phyloP scores from a whole-genome alignment of 2,797 vertebrate genomes.

The Neosilurus hyrtlii region DNA sequence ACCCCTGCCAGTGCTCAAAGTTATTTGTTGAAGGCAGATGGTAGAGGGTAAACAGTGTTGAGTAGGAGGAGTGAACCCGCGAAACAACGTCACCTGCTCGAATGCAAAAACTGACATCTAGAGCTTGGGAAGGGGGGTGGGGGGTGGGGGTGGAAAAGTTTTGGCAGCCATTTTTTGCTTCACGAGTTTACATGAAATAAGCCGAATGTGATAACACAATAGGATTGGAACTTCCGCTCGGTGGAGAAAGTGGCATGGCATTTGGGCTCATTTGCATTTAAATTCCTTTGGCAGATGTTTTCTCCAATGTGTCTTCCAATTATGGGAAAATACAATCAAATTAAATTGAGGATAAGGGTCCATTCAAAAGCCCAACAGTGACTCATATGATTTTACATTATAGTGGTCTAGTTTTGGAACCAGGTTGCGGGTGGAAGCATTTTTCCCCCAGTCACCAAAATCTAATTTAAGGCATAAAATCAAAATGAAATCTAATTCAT shows the following conservation, averaged over 20 bases:
- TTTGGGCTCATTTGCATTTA: neutral
- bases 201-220: constrained; percentile 1
- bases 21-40: constrained; percentile 58
- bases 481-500: neutral
- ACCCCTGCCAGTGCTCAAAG: constrained; percentile 47
- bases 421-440: neutral
- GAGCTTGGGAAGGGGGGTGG: too few relatives aligned
- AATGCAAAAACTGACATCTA: constrained; percentile 27
- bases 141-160: neutral
- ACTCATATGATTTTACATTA: constrained; percentile 7
- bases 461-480: neutral
- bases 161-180: constrained; percentile 11
- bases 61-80: constrained; percentile 36
- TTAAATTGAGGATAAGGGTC: neutral
- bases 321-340: neutral
- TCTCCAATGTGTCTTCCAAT: neutral
- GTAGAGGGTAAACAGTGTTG: constrained; percentile 49
- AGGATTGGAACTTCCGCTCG: neutral
- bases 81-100: constrained; percentile 32
- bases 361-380: neutral
- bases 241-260: neutral
- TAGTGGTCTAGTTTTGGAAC: neutral
- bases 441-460: neutral
- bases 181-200: constrained; percentile 18
- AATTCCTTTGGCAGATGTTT: constrained; percentile 13